Evolutionary conservation across 1,140 invertebrate genomes (phyloP).

Genomic region (Drosophila watanabei): DNA sequence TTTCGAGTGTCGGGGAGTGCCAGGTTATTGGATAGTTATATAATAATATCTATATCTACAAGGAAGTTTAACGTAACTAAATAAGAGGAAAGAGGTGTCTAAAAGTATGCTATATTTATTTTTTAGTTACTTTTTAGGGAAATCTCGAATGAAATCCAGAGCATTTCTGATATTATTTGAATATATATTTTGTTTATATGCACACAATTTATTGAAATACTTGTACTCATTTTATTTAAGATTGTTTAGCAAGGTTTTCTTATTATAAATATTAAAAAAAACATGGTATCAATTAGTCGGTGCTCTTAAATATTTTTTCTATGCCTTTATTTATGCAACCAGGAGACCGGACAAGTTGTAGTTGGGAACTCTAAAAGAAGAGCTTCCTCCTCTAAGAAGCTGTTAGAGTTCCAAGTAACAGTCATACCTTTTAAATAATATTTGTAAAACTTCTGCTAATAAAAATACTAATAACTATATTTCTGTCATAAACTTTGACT

Average conservation of each 20-base stretch:
- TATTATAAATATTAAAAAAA: too few species aligned
- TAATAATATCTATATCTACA: not conserved
- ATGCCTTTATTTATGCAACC: conserved; percentile 31
- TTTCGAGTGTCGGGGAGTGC: not conserved
- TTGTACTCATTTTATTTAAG: not conserved
- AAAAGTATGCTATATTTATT: not conserved
- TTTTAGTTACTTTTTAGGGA: not conserved
- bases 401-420: not conserved
- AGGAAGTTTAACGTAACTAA: not conserved
- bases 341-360: conserved; percentile 11
- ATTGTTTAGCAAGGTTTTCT: not conserved
- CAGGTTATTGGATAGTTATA: not conserved
- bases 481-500: not conserved
- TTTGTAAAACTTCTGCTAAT: not conserved
- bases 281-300: not conserved
- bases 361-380: conserved; percentile 5
- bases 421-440: not conserved
- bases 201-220: not conserved
- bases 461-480: not conserved
- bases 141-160: not conserved
- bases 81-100: rapidly evolving
- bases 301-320: not conserved
- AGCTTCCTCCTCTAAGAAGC: not conserved
- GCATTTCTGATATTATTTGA: too few species aligned
- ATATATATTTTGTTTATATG: not conserved